Evolutionary conservation across 2,888 invertebrate genomes (phyloP).

Genomic region (Ceriagrion tenellum): DNA sequence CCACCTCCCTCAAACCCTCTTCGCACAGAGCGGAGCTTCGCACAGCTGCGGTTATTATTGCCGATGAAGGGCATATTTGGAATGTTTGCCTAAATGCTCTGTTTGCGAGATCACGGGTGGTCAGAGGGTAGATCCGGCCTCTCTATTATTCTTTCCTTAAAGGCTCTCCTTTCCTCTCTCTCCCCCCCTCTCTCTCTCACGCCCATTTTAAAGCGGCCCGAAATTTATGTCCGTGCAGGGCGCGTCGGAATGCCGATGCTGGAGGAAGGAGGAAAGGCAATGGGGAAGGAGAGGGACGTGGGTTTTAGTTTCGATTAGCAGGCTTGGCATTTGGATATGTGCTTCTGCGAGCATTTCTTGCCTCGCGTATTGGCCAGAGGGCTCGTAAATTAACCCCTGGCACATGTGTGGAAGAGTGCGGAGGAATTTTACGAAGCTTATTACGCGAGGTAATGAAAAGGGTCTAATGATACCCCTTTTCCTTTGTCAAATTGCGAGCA

Average conservation of each 20-base stretch:
- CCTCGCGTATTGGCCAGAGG: neutral
- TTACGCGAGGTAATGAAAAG: neutral
- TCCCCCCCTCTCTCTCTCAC: neutral
- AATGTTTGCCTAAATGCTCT: constrained; percentile 27
- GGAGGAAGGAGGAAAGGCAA: neutral
- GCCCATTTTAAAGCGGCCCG: neutral
- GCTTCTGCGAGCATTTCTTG: neutral
- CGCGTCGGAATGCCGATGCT: neutral
- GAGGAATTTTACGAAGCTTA: neutral
- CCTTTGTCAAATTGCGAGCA: no score
- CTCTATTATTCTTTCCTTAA: neutral
- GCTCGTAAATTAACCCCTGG: neutral
- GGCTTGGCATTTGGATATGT: neutral
- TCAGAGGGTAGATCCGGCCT: neutral
- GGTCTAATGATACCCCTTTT: neutral
- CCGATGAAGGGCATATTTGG: constrained; percentile 47
- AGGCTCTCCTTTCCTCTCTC: neutral
- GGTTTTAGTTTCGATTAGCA: neutral
- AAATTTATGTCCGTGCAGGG: neutral
- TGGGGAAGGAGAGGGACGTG: neutral
- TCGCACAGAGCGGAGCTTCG: no score
- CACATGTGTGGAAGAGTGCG: neutral
- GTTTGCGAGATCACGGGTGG: constrained; percentile 12
- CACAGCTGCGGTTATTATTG: constrained; percentile 23
- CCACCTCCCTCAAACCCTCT: neutral